Evolutionary conservation across 2,888 invertebrate genomes (phyloP).

Genomic region (Ormyrus thymus): DNA sequence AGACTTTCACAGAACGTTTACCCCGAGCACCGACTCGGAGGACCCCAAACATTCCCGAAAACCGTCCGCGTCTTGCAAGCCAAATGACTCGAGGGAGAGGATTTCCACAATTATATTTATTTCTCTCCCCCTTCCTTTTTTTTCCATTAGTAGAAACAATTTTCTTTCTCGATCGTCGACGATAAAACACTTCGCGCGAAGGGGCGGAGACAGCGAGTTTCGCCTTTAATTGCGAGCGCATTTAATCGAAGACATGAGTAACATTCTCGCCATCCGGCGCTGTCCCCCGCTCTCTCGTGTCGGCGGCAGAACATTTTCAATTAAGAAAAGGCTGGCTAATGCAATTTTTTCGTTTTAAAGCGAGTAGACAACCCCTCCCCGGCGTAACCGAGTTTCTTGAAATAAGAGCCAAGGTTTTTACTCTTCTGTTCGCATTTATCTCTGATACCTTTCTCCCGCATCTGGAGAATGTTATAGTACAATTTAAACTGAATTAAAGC

Average conservation of each 20-base stretch:
- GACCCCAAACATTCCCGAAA: slow-evolving; percentile 11
- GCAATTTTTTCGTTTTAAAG: slow-evolving; percentile 25
- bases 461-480: background rate
- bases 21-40: background rate
- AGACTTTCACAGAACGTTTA: slow-evolving; percentile 28
- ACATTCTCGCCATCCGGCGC: background rate
- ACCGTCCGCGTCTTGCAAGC: background rate
- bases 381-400: slow-evolving; percentile 8
- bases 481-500: too few relatives aligned
- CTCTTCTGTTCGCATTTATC: slow-evolving; percentile 7
- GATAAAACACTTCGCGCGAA: slow-evolving; percentile 24
- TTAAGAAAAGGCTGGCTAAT: slow-evolving; percentile 20
- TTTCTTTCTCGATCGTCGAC: slow-evolving; percentile 7
- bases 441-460: background rate
- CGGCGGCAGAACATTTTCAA: slow-evolving; percentile 19
- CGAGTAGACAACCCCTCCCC: background rate
- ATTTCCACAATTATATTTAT: slow-evolving; percentile 38
- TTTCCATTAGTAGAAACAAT: slow-evolving; percentile 30
- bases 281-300: background rate
- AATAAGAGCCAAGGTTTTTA: background rate
- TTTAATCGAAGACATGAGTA: slow-evolving; percentile 26
- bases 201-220: background rate
- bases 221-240: slow-evolving; percentile 21
- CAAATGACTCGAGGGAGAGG: background rate
- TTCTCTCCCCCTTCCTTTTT: too few relatives aligned